Percentiles rank a stretch among this genome's conserved stretches.
phyloP scores from a whole-genome alignment of 2,888 invertebrate species.

The Smittia sp. region DNA sequence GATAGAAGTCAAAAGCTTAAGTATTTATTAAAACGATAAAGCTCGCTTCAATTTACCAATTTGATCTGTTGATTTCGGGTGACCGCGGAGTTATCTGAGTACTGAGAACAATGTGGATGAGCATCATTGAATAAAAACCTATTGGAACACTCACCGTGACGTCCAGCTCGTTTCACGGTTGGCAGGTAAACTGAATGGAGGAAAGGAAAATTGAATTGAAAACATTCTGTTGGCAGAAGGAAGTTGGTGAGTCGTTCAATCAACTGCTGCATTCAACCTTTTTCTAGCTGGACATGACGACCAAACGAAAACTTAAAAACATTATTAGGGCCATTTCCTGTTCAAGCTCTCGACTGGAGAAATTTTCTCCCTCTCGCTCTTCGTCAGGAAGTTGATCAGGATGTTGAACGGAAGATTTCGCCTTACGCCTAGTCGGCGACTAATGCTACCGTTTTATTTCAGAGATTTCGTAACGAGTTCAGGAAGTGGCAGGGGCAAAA shows the following conservation, averaged over 20 bases:
- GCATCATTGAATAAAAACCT: no score
- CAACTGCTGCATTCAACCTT: no score
- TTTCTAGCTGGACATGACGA: no score
- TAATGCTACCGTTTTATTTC: not conserved
- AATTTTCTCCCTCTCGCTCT: not conserved
- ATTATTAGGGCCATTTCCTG: not conserved
- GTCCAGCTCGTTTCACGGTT: constrained; percentile 18
- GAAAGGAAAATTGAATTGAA: no score
- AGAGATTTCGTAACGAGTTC: not conserved
- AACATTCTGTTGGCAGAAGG: not conserved
- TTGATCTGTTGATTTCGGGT: constrained; percentile 43
- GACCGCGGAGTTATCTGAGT: not conserved
- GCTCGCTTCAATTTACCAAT: constrained; percentile 43
- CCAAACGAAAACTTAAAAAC: not conserved
- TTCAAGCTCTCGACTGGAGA: not conserved
- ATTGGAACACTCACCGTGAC: constrained; percentile 15
- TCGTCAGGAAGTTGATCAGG: not conserved
- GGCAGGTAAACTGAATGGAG: not conserved
- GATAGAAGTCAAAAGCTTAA: no score
- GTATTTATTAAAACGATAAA: no score
- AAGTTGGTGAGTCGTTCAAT: no score
- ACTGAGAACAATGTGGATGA: no score
- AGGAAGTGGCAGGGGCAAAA: not conserved
- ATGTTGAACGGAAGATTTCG: not conserved
- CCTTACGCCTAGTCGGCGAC: not conserved